Conservation (phyloP, 2,888 invertebrate species). For the Rambutsinella grinnellia region DNA sequence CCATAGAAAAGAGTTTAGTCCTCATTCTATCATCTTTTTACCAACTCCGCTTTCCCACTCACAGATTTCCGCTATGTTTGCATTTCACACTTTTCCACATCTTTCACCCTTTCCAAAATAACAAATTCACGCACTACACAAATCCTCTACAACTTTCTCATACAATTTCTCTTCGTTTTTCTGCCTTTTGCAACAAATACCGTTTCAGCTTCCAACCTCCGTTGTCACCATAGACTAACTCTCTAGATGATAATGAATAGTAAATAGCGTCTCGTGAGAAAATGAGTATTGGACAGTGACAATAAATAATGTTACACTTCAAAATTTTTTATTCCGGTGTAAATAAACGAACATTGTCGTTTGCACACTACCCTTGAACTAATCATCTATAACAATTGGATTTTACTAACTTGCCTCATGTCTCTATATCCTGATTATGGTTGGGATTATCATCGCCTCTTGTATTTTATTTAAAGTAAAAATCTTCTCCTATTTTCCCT, state of each 20-base stretch:
- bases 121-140: too few relatives aligned
- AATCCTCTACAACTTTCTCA: too few relatives aligned
- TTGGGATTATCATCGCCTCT: constrained; percentile 19
- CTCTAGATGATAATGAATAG: too few relatives aligned
- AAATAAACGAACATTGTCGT: background rate
- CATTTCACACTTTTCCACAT: background rate
- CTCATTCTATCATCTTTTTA: background rate
- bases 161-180: too few relatives aligned
- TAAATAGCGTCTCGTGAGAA: background rate
- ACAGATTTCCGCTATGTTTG: background rate
- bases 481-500: constrained; percentile 42
- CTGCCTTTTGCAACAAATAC: background rate
- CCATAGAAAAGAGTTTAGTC: background rate
- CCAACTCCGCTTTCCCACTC: too few relatives aligned
- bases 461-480: constrained; percentile 30
- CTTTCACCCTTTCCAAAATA: background rate
- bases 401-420: constrained; percentile 25
- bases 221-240: too few relatives aligned
- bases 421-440: constrained; percentile 9
- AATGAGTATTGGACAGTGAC: background rate
- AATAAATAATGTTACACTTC: background rate
- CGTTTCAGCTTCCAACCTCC: background rate
- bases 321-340: background rate
- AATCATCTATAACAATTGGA: constrained; percentile 44
- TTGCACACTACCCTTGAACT: constrained; percentile 40